phyloP scores from a whole-genome alignment of 1,140 invertebrate genomes.

The Drosophila kohkoa region DNA sequence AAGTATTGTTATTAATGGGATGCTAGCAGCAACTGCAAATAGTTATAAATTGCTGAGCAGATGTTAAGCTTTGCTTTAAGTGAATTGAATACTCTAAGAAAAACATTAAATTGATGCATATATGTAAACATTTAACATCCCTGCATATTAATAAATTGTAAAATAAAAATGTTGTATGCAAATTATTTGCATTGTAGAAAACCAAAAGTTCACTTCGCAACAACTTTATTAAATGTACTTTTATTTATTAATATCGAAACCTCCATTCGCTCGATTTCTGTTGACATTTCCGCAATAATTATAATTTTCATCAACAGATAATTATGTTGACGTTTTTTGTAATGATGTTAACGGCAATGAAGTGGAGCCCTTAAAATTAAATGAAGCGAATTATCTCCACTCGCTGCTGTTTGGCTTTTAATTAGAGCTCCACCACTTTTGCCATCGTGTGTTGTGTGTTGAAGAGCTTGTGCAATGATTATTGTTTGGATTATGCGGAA shows the following conservation, averaged over 20 bases:
- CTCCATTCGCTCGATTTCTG: background rate
- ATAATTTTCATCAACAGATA: constrained; percentile 14
- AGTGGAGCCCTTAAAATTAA: constrained; percentile 43
- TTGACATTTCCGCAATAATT: constrained; percentile 7
- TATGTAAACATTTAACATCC: no score
- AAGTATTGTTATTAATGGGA: background rate
- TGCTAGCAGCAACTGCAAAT: background rate
- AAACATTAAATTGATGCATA: no score
- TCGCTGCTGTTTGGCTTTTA: constrained; percentile 45
- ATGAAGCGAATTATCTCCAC: constrained; percentile 35
- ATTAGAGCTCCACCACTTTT: constrained; percentile 37
- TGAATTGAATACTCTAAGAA: no score
- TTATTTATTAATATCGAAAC: background rate
- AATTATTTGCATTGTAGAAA: no score
- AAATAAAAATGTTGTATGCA: no score
- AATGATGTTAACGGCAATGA: constrained; percentile 27
- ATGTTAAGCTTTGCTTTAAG: background rate
- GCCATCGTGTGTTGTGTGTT: constrained; percentile 1
- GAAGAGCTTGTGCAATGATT: constrained; percentile 36
- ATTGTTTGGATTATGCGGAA: constrained; percentile 52
- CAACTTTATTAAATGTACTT: no score
- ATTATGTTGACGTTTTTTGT: constrained; percentile 30
- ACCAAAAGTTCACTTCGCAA: no score
- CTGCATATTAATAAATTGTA: no score
- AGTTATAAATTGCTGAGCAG: background rate